A percentile compares a stretch with the other conserved stretches of the same genome.
These are phyloP conservation scores for Rhodinocichla rosea DNA, from an alignment of 2,113 vertebrate genomes.

Conservation along the genomic window DNA sequence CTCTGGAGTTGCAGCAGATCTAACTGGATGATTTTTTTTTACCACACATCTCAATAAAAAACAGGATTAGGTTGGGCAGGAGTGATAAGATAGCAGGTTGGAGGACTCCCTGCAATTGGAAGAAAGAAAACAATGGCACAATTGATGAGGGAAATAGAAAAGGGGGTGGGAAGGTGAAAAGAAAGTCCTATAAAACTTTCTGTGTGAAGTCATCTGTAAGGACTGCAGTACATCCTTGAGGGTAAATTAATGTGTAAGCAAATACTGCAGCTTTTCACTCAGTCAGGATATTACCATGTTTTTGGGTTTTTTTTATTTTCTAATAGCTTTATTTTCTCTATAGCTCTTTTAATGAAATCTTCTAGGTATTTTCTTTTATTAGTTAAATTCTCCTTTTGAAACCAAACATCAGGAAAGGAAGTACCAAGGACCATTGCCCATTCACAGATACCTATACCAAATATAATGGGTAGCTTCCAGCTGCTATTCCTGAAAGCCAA, in stretches of 20 bases:
- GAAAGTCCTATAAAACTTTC: background rate
- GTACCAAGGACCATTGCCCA: background rate
- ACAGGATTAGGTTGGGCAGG: background rate
- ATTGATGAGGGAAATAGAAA: background rate
- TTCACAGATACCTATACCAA: background rate
- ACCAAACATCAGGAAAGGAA: background rate
- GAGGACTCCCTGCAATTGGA: background rate
- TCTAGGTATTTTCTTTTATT: background rate
- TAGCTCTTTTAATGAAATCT: background rate
- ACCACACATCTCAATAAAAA: background rate
- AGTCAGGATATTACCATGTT: background rate
- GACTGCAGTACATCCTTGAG: background rate
- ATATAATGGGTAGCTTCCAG: background rate
- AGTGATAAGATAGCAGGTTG: background rate
- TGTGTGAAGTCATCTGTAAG: background rate
- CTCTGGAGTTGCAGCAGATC: background rate
- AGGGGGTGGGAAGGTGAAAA: fast-evolving
- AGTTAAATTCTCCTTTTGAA: background rate
- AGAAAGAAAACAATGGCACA: background rate
- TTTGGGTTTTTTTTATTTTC: background rate
- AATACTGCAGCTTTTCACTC: background rate
- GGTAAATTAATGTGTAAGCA: background rate
- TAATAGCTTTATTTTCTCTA: background rate
- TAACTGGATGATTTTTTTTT: background rate
- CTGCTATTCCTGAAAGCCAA: background rate